Base-by-base conservation (phyloP, 1,140 invertebrate genomes). In the Sminthurides bifidus region DNA sequence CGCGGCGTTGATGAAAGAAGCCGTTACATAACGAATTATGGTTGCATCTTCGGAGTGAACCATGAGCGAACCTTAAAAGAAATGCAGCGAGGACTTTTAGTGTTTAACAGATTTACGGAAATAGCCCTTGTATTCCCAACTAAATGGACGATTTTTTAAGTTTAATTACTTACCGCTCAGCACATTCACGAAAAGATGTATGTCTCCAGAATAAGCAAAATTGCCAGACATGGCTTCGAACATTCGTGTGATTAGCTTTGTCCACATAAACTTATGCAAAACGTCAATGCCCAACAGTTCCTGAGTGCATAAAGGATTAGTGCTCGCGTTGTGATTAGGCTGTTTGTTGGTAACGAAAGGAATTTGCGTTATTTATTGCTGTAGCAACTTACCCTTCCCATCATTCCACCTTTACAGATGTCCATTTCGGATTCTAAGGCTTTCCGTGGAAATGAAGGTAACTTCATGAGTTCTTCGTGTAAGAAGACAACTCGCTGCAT, bases 171-270 rank as follows among this genome's bases (percentile, higher is more conserved):
- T 50, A 57, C 94, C 96, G 68, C 97, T 98, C 19, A 99, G 76
- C 0, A 98, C 95, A 74, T 97, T 98, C 14, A 99, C 75, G 67
- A 99, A 98, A 30, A 99, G 72, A 70, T 95, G 92, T 44, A 99
- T 90, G 69, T 99, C 95, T 35, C 88, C 85, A 0, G 92, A 94
- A 69, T 95, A 96, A 1, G 92, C 92, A 68, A 98, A 97, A 68
- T 98, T 96, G 15, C 89, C 89, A 3, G 91, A 90, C 92, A 98
- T 98, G 0, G 91, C 91, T 73, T 93, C 90, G 69, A 98, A 98
- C 92, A 99, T 95, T 44, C 91, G 79, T 0, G 87, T 84, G 63
- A 98, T 93, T 21, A 98, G 73, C 60, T 92, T 84, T 1, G 94
- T 88, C 95, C 95, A 99, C 80, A 92, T 92, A 67, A 95, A 94